phyloP scores from a whole-genome alignment of 2,888 invertebrate species.

The Rhagium mordax region DNA sequence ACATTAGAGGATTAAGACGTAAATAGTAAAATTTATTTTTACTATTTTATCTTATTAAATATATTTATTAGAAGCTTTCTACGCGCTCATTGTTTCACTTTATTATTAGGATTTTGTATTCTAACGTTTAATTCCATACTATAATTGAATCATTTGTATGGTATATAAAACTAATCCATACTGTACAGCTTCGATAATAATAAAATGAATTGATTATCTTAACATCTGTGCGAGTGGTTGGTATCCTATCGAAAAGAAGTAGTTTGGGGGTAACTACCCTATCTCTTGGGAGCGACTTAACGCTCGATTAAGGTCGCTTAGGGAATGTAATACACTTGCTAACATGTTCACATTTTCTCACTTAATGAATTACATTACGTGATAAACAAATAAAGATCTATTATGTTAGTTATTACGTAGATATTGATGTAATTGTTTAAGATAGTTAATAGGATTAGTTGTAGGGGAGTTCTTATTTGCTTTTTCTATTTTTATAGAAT shows the following conservation, averaged over 20 bases:
- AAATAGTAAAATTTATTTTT: too few relatives aligned
- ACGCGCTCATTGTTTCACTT: background rate
- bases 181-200: conserved; percentile 15
- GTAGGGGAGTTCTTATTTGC: background rate
- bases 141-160: background rate
- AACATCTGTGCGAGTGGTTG: conserved; percentile 58
- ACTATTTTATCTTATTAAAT: too few relatives aligned
- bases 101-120: background rate
- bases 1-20: too few relatives aligned
- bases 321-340: conserved; percentile 68
- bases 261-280: conserved; percentile 60
- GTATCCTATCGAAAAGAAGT: conserved; percentile 43
- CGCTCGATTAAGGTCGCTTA: conserved; percentile 70
- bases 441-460: background rate
- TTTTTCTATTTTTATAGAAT: background rate
- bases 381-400: conserved; percentile 59
- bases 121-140: background rate
- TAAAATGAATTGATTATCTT: conserved; percentile 57
- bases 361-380: conserved; percentile 66
- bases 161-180: conserved; percentile 12
- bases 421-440: conserved; percentile 42
- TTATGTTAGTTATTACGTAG: conserved; percentile 28
- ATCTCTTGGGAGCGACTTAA: conserved; percentile 66
- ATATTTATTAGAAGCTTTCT: too few relatives aligned
- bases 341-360: conserved; percentile 66